These are phyloP conservation scores for Hydrotaea diabolus DNA, from an alignment of 2,888 invertebrate species.

Conservation along the genomic window DNA sequence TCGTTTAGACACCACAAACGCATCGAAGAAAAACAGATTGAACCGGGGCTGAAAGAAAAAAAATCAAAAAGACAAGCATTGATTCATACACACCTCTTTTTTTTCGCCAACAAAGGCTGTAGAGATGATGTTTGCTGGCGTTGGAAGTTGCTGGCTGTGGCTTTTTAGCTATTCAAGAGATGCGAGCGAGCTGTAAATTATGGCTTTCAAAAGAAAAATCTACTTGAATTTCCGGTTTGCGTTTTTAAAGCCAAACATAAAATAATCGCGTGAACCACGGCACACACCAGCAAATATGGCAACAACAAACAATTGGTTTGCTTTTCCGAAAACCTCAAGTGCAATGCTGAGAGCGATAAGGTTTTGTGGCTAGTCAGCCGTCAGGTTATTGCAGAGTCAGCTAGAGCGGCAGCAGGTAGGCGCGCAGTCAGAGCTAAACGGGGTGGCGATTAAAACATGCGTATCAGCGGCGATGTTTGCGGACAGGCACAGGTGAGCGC, in stretches of 20 bases:
- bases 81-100: constrained; percentile 64
- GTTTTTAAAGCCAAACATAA: constrained; percentile 21
- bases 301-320: neutral
- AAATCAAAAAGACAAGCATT: constrained; percentile 33
- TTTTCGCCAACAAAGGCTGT: constrained; percentile 4
- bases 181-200: constrained; percentile 49
- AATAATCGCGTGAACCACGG: neutral
- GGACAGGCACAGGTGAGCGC: neutral
- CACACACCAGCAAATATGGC: neutral
- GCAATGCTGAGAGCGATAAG: constrained; percentile 46
- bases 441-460: neutral
- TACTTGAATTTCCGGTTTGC: constrained; percentile 56
- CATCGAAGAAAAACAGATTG: constrained; percentile 2
- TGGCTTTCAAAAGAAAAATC: constrained; percentile 41
- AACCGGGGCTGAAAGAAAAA: neutral
- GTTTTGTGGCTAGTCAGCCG: constrained; percentile 36
- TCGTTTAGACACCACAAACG: neutral
- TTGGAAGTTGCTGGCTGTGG: neutral
- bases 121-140: neutral
- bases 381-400: constrained; percentile 6
- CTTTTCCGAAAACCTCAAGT: constrained; percentile 37
- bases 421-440: neutral
- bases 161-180: constrained; percentile 14
- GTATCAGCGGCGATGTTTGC: neutral
- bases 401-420: neutral